Evolutionary conservation across 2,888 invertebrate genomes (phyloP), one percentile per base, ranked within the genome.

Genomic region (Thera britannica): DNA sequence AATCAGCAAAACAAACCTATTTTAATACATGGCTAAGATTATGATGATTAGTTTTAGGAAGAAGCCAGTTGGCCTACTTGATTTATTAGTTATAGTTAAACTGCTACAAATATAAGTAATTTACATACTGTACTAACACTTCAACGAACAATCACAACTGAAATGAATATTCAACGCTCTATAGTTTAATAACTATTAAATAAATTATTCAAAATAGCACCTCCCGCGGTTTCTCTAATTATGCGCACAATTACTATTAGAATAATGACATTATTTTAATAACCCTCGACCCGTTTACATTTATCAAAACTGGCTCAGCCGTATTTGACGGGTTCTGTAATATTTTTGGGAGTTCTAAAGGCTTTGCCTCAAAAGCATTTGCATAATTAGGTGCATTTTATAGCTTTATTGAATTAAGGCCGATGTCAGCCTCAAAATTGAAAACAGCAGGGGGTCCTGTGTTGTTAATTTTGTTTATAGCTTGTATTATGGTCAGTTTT

Each of bases 361-460:
- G 83, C 86, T 85, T 88, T 89, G 88, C 89, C 92, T 90, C 86
- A 88, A 77, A 88, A 88, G 85, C 92, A 93, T 93, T 93, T 93
- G 92, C 93, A 93, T 93, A 93, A 93, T 93, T 93, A 93, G 92
- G 93, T 93, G 93, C 92, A 93, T 93, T 93, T 93, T 93, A 93
- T 93, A 88, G 92, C 93, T 93, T 93, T 93, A 93, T 93, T 93
- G 93, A 93, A 93, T 93, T 93, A 93, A 88, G 91, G 87, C 89
- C 90, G 89, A 92, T 92, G 93, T 93, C 93, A 91, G 90, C 78
- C 81, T 89, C 91, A 92, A 93, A 93, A 93, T 93, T 93, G 93
- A 91, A 93, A 92, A 78, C 93, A 90, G 91, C 93, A 79, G 92
- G 93, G 89, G 84, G 84, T 77, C 90, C 79, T 89, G 87, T 93